Conservation (phyloP, 1,140 invertebrate species). For the Brachionus rubens region DNA sequence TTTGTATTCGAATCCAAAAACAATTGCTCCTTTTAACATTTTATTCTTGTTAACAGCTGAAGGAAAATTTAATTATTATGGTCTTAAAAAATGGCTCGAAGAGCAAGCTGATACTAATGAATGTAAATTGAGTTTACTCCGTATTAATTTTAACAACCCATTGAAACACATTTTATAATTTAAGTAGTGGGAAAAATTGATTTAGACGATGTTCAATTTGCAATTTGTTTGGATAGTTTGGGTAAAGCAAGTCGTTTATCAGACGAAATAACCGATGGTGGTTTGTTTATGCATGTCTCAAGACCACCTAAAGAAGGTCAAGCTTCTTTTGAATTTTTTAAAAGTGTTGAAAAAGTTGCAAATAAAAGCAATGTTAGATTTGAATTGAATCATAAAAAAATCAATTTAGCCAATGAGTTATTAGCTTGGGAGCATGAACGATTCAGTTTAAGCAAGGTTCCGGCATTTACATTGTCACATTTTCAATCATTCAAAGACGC, state of each 20-base stretch:
- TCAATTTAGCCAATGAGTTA: constrained; percentile 87
- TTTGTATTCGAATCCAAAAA: constrained; percentile 76
- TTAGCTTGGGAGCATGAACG: constrained; percentile 95
- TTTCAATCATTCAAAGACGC: constrained; percentile 63
- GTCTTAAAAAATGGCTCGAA: constrained; percentile 92
- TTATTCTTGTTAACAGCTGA: constrained; percentile 84
- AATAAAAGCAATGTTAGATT: constrained; percentile 63
- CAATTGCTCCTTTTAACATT: constrained; percentile 78
- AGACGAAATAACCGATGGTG: neutral
- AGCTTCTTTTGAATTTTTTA: constrained; percentile 33
- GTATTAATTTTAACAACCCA: no score
- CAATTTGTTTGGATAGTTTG: constrained; percentile 84
- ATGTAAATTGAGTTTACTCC: no score
- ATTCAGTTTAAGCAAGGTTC: constrained; percentile 83
- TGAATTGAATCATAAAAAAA: constrained; percentile 88
- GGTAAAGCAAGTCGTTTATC: constrained; percentile 65
- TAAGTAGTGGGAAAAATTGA: constrained; percentile 48
- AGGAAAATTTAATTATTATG: constrained; percentile 91
- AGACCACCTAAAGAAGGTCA: constrained; percentile 86
- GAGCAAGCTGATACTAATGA: constrained; percentile 76
- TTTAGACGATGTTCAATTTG: constrained; percentile 73
- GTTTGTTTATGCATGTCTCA: constrained; percentile 80
- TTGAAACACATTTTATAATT: no score
- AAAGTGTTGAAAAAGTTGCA: constrained; percentile 19
- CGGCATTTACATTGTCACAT: constrained; percentile 84